Evolutionary conservation across 2,113 vertebrate species (phyloP), one percentile per base, ranked within the genome.

Genomic region (Bubalus kerabau): DNA sequence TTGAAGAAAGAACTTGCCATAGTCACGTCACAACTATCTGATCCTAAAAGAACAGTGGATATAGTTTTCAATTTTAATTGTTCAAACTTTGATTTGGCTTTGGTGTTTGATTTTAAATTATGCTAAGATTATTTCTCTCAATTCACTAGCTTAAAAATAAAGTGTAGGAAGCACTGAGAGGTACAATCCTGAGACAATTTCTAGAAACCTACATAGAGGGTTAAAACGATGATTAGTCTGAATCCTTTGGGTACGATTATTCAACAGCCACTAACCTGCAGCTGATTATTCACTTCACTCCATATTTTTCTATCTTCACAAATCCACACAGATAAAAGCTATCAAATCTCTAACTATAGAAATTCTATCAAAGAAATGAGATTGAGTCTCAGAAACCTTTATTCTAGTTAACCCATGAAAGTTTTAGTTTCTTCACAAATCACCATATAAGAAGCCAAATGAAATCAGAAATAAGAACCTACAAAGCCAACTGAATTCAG

Each of bases 31-130:
- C 13, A 91, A 60, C 48, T 10, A 92, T 50, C 5, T 83, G 56
- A 81, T 83, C 16, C 54, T 76, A 36, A 91, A 85, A 76, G 23
- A 88, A 67, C 14, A 60, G 17, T 23, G 14, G n/a, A 50, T 59
- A 46, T 0, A 1, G 7, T 78, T 94, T 87, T 91, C 46, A 84
- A 96, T 81, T 81, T 81, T 50, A 81, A 52, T 32, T 50, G 17
- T 83, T 85, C 46, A 91, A 97, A 76, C 89, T 89, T 82, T 92
- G 59, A 92, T 94, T 93, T 94, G 56, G 82, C 40, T 57, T 56
- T 67, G 50, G 13, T 74, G 32, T 71, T 56, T 85, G n/a, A 43
- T 62, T 92, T 93, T 90, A 87, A 95, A 93, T 91, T 87, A 92
- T 81, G 90, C 36, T 56, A 85, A 71, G 13, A 94, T 64, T 59